Evolutionary conservation across 2,797 vertebrate genomes (phyloP), one percentile per base, ranked within the genome.

Genomic region (Oreonectes daqikongensis): DNA sequence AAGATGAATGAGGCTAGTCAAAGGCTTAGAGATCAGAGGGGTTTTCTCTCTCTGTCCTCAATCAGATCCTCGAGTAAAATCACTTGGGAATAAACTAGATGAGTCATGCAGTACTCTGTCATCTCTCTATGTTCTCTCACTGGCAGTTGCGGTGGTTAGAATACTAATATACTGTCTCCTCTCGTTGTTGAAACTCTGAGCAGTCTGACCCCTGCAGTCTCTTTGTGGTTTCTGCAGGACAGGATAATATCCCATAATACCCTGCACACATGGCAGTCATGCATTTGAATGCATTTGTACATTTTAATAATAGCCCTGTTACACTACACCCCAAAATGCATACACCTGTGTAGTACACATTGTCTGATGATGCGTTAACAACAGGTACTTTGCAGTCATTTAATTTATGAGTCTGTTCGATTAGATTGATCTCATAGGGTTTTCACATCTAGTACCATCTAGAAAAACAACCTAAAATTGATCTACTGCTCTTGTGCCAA

Each of bases 111-210:
- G 11, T 30, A n/a, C 60, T 68, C n/a, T 46, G 18, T 67, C 53
- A 20, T 26, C 3, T 42, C n/a, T 35, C 18, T 18, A 59, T 8
- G 8, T 15, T 38, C 28, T 14, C 40, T 76, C 55, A 35, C 63
- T 59, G n/a, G 22, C 26, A 44, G 50, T 44, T 24, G 73, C 64
- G 46, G 73, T 68, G 64, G 8, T 48, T 53, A 68, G 73, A 76
- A 76, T 76, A 76, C 64, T 68, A 76, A 35, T 35, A 75, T 48
- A 68, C 64, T 60, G 35, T 7, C 15, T 63, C 44, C 48, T 52
- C 48, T 20, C n/a, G 18, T 7, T 20, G 7, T 20, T 22, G 7
- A 20, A 50, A 50, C 8, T 35, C 48, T 72, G 8, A 30, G 40
- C 55, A 35, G 70, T 20, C 35, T 65, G 24, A 66, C 61, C 24